Evolutionary conservation across 1,140 invertebrate genomes (phyloP).

Genomic region (Belonocnema kinseyi): DNA sequence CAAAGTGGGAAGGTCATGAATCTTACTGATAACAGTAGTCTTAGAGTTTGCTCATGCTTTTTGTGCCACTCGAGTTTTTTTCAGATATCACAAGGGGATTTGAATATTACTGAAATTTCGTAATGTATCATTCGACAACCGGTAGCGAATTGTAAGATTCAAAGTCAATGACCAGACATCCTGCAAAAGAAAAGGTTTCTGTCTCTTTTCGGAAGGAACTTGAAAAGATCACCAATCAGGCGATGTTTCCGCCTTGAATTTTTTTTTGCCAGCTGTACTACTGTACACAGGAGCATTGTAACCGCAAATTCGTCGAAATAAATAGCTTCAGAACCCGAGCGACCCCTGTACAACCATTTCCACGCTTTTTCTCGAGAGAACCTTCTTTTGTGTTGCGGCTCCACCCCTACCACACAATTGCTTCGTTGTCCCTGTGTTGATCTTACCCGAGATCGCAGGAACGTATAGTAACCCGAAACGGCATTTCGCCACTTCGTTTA

Average conservation of each 20-base stretch:
- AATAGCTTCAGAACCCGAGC: not conserved
- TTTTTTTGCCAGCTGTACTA: not conserved
- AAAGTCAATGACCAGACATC: constrained; percentile 8
- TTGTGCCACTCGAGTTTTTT: not conserved
- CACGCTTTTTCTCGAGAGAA: constrained; percentile 22
- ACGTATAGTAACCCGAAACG: not conserved
- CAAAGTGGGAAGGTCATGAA: constrained; percentile 18
- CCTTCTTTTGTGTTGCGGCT: constrained; percentile 2
- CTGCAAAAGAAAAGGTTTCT: not conserved
- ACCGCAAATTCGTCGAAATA: constrained; percentile 12
- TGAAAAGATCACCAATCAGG: constrained; percentile 4
- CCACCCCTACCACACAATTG: constrained; percentile 25
- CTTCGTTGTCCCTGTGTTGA: constrained; percentile 18
- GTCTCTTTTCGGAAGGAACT: not conserved
- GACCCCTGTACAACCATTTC: constrained; percentile 16
- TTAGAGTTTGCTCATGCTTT: constrained; percentile 1
- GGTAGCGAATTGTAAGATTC: not conserved
- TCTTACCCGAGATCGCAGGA: constrained; percentile 14
- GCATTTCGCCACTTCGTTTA: constrained; percentile 15
- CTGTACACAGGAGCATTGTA: not conserved
- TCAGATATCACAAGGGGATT: not conserved
- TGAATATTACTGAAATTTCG: not conserved
- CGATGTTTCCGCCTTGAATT: not conserved
- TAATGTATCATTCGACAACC: not conserved
- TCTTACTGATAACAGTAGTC: constrained; percentile 7